Conservation (phyloP, 2,888 invertebrate species). For the Caenorhabditis sp. region DNA sequence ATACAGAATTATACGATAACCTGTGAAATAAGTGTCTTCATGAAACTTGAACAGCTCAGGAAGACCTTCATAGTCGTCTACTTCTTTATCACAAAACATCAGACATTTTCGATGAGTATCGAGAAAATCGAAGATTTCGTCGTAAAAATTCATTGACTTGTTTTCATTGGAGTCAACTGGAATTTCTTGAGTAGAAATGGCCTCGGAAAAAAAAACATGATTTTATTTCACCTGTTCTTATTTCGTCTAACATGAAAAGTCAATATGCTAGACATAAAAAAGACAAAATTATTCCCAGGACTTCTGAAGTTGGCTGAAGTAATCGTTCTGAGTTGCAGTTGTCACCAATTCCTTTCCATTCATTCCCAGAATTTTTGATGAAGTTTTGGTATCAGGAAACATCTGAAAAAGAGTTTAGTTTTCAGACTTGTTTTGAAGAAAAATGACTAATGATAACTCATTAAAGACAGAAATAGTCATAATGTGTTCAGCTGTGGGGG, state of each 20-base stretch:
- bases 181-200: too few species aligned
- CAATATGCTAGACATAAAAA: background rate
- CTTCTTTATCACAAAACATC: conserved; percentile 20
- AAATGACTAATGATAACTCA: background rate
- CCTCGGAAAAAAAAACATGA: too few species aligned
- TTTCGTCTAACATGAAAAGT: background rate
- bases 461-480: too few species aligned
- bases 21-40: conserved; percentile 22
- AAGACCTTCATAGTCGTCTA: background rate
- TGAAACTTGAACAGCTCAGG: conserved; percentile 41
- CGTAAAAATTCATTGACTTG: conserved; percentile 6
- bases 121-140: conserved; percentile 15
- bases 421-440: background rate
- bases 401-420: conserved; percentile 29
- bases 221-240: conserved; percentile 20
- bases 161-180: too few species aligned
- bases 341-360: conserved; percentile 48
- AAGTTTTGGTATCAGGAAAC: conserved; percentile 26
- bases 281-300: conserved; percentile 39
- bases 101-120: conserved; percentile 42
- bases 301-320: conserved; percentile 45
- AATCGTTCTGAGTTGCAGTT: conserved; percentile 40
- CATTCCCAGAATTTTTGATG: conserved; percentile 45
- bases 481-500: too few species aligned
- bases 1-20: conserved; percentile 12